Conservation (phyloP, 2,113 vertebrate genomes). For the Peromyscus californicus region DNA sequence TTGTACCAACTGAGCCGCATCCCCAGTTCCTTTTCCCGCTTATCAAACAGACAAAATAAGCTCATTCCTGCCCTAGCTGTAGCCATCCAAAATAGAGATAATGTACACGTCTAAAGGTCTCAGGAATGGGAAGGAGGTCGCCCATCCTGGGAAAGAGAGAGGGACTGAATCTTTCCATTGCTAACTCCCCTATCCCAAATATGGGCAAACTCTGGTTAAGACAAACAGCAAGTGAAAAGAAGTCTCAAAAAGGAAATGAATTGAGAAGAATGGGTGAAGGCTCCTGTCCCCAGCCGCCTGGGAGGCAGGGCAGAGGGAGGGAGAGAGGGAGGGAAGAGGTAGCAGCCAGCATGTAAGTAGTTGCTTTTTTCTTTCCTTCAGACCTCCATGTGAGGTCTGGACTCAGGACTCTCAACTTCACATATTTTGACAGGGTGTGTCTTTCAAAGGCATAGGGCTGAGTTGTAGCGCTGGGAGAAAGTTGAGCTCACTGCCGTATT, state of each 20-base stretch:
- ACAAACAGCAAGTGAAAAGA: constrained; percentile 1
- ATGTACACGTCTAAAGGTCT: constrained; percentile 32
- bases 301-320: constrained; percentile 11
- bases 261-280: constrained; percentile 24
- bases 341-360: background rate
- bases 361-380: constrained; percentile 37
- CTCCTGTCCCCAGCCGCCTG: background rate
- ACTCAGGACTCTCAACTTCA: constrained; percentile 29
- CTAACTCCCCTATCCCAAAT: background rate
- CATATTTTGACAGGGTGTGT: constrained; percentile 74
- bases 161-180: background rate
- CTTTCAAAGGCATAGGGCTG: constrained; percentile 66
- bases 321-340: constrained; percentile 14
- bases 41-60: constrained; percentile 63
- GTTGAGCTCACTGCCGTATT: constrained; percentile 52
- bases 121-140: constrained; percentile 27
- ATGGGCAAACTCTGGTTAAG: constrained; percentile 54
- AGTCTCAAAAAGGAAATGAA: constrained; percentile 61
- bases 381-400: constrained; percentile 64
- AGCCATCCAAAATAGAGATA: constrained; percentile 37
- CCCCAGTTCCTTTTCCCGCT: background rate
- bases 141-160: background rate
- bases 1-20: too few species aligned
- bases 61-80: background rate
- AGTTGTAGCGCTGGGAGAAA: constrained; percentile 40